Evolutionary conservation across 2,113 vertebrate species (phyloP).

Genomic region (Lepisosteus oculatus): DNA sequence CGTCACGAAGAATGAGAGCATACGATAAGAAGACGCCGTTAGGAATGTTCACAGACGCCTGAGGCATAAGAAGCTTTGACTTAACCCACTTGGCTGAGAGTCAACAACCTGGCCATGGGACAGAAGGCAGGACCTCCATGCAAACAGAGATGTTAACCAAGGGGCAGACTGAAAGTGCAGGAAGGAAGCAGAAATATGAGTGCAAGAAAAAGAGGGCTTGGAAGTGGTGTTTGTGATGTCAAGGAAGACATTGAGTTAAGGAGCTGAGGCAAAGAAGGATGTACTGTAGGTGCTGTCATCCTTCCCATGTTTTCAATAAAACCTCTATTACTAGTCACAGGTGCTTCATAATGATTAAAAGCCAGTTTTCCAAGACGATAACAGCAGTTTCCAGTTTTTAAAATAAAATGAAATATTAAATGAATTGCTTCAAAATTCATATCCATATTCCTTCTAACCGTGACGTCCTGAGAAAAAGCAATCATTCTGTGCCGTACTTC

Average conservation of each 20-base stretch:
- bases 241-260: background rate
- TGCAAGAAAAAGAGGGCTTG: too few species aligned
- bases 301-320: background rate
- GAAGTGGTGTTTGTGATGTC: too few species aligned
- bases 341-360: background rate
- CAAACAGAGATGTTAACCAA: too few species aligned
- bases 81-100: too few species aligned
- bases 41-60: too few species aligned
- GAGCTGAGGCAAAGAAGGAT: background rate
- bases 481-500: background rate
- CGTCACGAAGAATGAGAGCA: too few species aligned
- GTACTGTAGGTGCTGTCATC: background rate
- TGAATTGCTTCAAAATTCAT: background rate
- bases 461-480: background rate
- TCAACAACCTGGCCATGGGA: too few species aligned
- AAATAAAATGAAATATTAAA: background rate
- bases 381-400: background rate
- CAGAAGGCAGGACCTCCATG: too few species aligned
- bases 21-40: too few species aligned
- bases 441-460: background rate
- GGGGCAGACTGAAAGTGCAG: too few species aligned
- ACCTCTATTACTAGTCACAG: background rate
- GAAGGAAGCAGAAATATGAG: too few species aligned
- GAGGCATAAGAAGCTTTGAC: too few species aligned
- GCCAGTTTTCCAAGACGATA: background rate